Evolutionary conservation across 2,888 invertebrate genomes (phyloP).

Genomic region (Coremacera marginata): DNA sequence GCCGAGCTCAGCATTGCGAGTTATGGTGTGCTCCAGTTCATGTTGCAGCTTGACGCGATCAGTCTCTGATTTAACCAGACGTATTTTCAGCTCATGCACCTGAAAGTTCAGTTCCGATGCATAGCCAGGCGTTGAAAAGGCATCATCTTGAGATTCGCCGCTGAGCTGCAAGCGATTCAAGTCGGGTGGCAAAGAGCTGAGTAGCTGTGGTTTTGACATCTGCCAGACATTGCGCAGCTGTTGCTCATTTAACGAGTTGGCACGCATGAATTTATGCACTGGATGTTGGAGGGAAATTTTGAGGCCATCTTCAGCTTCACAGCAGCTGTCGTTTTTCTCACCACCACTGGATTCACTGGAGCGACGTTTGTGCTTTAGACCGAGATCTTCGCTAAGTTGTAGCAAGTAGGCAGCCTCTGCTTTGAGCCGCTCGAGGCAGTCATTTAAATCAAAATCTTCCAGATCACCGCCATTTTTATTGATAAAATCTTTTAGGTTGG

Average conservation of each 20-base stretch:
- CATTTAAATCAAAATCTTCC: conserved; percentile 74
- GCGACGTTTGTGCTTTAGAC: conserved; percentile 50
- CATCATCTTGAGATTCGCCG: conserved; percentile 36
- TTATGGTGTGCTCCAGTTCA: conserved; percentile 74
- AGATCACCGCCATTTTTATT: conserved; percentile 67
- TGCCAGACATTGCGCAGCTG: conserved; percentile 52
- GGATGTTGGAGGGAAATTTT: conserved; percentile 54
- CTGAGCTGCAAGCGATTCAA: conserved; percentile 56
- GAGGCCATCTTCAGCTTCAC: conserved; percentile 58
- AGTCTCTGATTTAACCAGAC: conserved; percentile 66
- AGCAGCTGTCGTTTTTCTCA: conserved; percentile 56
- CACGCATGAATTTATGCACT: conserved; percentile 57
- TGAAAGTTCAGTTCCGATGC: conserved; percentile 70
- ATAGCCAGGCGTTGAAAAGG: conserved; percentile 54
- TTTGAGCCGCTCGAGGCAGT: conserved; percentile 77
- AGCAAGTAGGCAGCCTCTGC: conserved; percentile 80
- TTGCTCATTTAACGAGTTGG: conserved; percentile 66
- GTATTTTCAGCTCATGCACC: conserved; percentile 72
- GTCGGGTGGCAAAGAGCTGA: conserved; percentile 63
- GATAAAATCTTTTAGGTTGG: conserved; percentile 72
- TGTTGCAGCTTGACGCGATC: conserved; percentile 71
- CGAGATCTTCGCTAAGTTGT: conserved; percentile 71
- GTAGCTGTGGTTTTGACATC: conserved; percentile 53
- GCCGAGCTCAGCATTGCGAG: conserved; percentile 73
- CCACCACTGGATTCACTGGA: conserved; percentile 50